Percentiles rank a stretch among this genome's conserved stretches.
Conservation (phyloP, 2,113 vertebrate genomes). For the Salvelinus namaycush region DNA sequence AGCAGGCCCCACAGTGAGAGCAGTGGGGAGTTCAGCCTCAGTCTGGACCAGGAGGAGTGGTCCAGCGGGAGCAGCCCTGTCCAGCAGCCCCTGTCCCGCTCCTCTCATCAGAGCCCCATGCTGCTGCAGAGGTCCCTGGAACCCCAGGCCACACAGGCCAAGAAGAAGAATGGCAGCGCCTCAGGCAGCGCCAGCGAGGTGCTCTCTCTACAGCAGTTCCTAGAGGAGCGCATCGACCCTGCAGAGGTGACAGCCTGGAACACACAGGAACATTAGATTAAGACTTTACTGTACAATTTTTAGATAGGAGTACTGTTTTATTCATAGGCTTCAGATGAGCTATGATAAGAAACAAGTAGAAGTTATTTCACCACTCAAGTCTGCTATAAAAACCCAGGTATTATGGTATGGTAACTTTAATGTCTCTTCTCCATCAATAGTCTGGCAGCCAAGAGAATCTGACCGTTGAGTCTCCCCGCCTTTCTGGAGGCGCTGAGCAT, state of each 20-base stretch:
- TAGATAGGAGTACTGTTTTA: not conserved
- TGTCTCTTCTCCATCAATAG: conserved; percentile 66
- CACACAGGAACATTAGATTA: not conserved
- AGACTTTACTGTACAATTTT: no score
- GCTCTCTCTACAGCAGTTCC: conserved; percentile 90
- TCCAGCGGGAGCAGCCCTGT: conserved; percentile 91
- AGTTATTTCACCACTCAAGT: not conserved
- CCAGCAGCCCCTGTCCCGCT: conserved; percentile 79
- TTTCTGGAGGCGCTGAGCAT: conserved; percentile 81
- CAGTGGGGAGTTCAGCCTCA: conserved; percentile 91
- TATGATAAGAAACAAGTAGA: not conserved
- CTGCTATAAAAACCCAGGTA: not conserved
- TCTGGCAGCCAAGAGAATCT: conserved; percentile 90
- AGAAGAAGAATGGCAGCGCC: conserved; percentile 73
- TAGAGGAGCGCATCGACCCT: conserved; percentile 89
- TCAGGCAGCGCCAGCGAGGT: conserved; percentile 84
- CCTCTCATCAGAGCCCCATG: conserved; percentile 82
- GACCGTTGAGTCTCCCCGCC: conserved; percentile 86
- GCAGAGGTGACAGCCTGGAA: conserved; percentile 63
- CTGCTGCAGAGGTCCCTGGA: conserved; percentile 77
- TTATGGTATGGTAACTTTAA: not conserved
- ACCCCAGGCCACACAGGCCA: conserved; percentile 27
- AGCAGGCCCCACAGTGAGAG: conserved; percentile 94
- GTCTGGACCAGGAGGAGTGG: conserved; percentile 89
- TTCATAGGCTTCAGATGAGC: not conserved